Conservation (phyloP, 2,113 vertebrate species). For the Phrynocephalus versicolor region DNA sequence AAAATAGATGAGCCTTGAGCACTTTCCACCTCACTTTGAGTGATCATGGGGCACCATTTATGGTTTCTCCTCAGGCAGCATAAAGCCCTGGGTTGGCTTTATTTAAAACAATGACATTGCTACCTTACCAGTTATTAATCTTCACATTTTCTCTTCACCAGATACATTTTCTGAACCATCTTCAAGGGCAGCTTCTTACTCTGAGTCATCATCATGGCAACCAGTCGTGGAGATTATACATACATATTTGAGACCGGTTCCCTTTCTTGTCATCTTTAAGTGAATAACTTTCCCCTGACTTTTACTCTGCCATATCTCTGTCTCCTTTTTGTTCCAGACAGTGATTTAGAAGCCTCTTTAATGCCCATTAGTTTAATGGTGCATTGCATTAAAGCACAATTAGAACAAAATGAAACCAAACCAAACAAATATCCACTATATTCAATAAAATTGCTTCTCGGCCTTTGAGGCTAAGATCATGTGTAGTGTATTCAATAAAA, state of each 20-base stretch:
- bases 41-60: not conserved
- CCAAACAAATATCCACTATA: slow-evolving; percentile 37
- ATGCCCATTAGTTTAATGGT: slow-evolving; percentile 62
- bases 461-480: too few species aligned
- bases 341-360: slow-evolving; percentile 60
- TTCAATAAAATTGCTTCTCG: too few species aligned
- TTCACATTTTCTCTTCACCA: not conserved
- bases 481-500: too few species aligned
- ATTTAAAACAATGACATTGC: not conserved
- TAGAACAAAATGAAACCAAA: not conserved
- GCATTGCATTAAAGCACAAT: slow-evolving; percentile 56
- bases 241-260: not conserved
- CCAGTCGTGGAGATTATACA: not conserved
- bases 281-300: slow-evolving; percentile 28
- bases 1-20: not conserved
- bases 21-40: not conserved
- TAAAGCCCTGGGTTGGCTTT: not conserved
- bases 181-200: not conserved
- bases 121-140: not conserved
- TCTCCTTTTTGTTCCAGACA: slow-evolving; percentile 37
- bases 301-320: slow-evolving; percentile 30
- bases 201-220: not conserved
- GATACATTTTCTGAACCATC: not conserved
- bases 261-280: not conserved
- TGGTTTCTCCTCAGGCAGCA: not conserved